Evolutionary conservation across 1,140 invertebrate species (phyloP), one percentile per base, ranked within the genome.

Genomic region (Neodiprion fabricii): DNA sequence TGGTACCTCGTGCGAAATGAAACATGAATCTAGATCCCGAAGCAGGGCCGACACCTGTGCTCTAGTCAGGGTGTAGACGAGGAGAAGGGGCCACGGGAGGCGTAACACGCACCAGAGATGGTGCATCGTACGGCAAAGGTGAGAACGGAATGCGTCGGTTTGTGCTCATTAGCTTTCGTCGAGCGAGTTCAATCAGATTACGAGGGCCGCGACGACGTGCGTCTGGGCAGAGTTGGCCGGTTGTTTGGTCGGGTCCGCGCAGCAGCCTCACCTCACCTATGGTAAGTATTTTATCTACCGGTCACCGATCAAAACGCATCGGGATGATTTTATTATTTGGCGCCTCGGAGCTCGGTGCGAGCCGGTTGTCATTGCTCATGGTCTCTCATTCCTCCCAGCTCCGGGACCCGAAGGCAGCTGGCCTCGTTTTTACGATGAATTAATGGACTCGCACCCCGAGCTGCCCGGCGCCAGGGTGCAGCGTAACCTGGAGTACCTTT

Each of bases 181-280:
- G 75, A 79, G 78, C 72, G 70, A 77, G 77, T 82, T 82, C 78
- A 80, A 85, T 84, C 82, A 80, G 81, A 85, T 84, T 83, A 76
- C 79, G 65, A 70, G 72, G 70, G 77, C 61, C 74, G 72, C 23
- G 67, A 71, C 67, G 67, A 71, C 67, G 71, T 72, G 10, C 71
- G 61, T 53, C 53, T 67, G 28, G 12, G 17, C 48, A 12, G 48
- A 17, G n/a, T 79, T 49, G 68, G 65, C 70, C 74, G 69, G 71
- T 28, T 69, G 66, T 73, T 67, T 53, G 74, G 67, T 40, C 72
- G 12, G 21, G 69, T 67, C 67, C 74, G 79, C 79, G 4, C 61
- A 17, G 12, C 12, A 65, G 61, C 12, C 61, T 65, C 61, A 67
- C 70, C 77, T 68, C 50, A 14, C 53, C 53, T 61, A 61, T 61